Base-by-base conservation (phyloP, 2,888 invertebrate species). In the Agrilus cyanescens region DNA sequence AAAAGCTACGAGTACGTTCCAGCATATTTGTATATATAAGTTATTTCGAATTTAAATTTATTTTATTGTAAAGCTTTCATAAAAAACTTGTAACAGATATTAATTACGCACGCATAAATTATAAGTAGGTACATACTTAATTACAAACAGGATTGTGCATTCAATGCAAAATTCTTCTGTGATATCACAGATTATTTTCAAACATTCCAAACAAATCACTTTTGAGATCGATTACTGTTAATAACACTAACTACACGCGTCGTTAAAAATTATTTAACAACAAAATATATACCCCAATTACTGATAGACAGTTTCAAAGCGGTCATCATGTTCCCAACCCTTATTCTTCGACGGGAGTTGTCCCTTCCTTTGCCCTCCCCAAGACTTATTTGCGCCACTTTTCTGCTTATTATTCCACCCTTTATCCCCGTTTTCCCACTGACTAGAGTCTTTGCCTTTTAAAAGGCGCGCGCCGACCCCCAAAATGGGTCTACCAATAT, bases 261-360 rank as follows among this genome's bases (percentile, higher is more conserved):
- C 25, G 10, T 25, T 25, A 10, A 25, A 25, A 25, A 25, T 25
- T 25, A 25, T 10, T 10, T 10, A 25, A 2, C 2, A 25, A 25
- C 25, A 25, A 25, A 25, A 25, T 25, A 10, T 25, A 15, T 12
- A 31, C 16, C 32, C 13, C 41, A 10, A 32, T 50, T 54, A 61
- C 57, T 59, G 60, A 49, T 66, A 66, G 52, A 65, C 61, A 43
- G 55, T 65, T 32, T 65, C 63, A 48, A 65, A 65, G 46, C 66
- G 53, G 40, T 66, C 66, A 45, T 66, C 65, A 40, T 66, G 65
- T 44, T 66, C 63, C 63, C 64, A 65, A 1, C 62, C 63, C 46
- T 63, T 62, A 25, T 45, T 47, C 15, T 38, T 31, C 7, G 46
- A 40, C 6, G 43, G 38, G 32, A 41, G 42, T 31, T 50, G 48